These are phyloP conservation scores for Leistus spinibarbis DNA, from an alignment of 2,888 invertebrate genomes.

Conservation along the genomic window DNA sequence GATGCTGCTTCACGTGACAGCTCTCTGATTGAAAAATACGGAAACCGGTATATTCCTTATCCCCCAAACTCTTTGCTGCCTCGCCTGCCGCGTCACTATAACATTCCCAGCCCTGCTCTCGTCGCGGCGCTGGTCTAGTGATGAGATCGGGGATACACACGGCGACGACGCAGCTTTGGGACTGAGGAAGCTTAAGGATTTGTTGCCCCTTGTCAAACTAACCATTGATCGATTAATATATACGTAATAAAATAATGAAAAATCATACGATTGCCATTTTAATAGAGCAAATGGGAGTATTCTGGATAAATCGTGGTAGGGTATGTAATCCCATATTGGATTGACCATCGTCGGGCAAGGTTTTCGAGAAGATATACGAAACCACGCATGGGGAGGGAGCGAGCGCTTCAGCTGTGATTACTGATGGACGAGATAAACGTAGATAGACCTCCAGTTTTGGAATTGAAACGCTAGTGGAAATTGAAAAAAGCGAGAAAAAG, in stretches of 20 bases:
- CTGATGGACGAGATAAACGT: slow-evolving; percentile 54
- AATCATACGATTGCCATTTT: no score
- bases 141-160: slow-evolving; percentile 3
- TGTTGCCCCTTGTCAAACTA: no score
- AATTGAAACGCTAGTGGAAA: slow-evolving; percentile 53
- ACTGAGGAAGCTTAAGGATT: background rate
- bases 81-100: background rate
- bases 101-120: background rate
- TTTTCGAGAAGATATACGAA: background rate
- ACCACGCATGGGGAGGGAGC: slow-evolving; percentile 3
- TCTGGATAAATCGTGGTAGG: no score
- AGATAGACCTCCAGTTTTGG: slow-evolving; percentile 53
- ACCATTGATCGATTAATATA: no score
- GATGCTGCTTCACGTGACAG: slow-evolving; percentile 65
- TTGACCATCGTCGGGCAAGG: background rate
- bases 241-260: no score
- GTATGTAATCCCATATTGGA: background rate
- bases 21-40: slow-evolving; percentile 69
- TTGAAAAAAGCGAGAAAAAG: slow-evolving; percentile 49
- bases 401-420: slow-evolving; percentile 46
- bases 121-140: background rate
- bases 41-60: slow-evolving; percentile 51
- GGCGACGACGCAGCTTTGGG: background rate
- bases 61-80: slow-evolving; percentile 12
- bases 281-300: no score